Evolutionary conservation across 1,140 invertebrate species (phyloP), one percentile per base, ranked within the genome.

Genomic region (Zaprionus davidi): DNA sequence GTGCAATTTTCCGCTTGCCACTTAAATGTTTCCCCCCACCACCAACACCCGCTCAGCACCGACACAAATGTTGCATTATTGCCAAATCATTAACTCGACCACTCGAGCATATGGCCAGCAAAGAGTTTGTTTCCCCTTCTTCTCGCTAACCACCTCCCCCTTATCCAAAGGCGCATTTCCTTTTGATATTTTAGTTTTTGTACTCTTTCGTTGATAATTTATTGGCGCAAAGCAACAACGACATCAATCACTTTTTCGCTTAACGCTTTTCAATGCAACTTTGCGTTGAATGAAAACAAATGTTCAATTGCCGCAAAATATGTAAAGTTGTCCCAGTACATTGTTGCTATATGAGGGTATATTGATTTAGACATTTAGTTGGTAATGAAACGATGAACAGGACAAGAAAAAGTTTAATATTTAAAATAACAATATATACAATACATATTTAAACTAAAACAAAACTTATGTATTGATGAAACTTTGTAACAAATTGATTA

Each of bases 1-100:
- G 71, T 78, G 81, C 85, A 90, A 90, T 88, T 88, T 88, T 90
- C 85, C 85, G 85, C 86, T 75, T 90, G 85, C 85, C 85, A 90
- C 79, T 84, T 90, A 76, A 88, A 84, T 66, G 78, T 56, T 66
- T 11, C n/a, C 41, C 41, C 6, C 15, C 5, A 12, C 4, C 15
- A 1, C 2, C 38, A 4, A 5, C 5, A n/a, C 38, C 41, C 41
- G 7, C n/a, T 78, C 13, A 41, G 44, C 71, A 55, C 38, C 26
- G 38, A 24, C 76, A 64, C 81, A 79, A 88, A 74, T 88, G 78
- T 85, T 90, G 70, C 70, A 76, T 88, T 88, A 88, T 90, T 88
- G 86, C 85, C 85, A 82, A 90, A 90, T 90, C 85, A 90, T 90
- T 90, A 90, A 90, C 79, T 84, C 85, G 83, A 83, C 81, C 74